These are phyloP conservation scores for Mus spicilegus DNA, from an alignment of 2,113 vertebrate genomes.

Conservation along the genomic window DNA sequence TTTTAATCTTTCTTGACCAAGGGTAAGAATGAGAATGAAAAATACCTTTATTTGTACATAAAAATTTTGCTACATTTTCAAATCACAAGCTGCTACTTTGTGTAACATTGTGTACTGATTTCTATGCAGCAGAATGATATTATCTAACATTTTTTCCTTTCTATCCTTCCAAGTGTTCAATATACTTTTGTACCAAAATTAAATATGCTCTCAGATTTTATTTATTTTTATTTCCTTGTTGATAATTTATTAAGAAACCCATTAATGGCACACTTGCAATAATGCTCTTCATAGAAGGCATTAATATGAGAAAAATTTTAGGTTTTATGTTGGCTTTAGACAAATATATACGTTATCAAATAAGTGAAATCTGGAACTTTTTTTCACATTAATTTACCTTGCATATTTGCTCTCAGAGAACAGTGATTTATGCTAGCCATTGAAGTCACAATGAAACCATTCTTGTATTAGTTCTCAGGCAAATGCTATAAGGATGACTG, in stretches of 20 bases:
- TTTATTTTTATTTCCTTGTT: background rate
- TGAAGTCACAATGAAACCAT: background rate
- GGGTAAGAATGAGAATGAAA: background rate
- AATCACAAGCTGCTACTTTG: constrained; percentile 21
- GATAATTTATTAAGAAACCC: constrained; percentile 24
- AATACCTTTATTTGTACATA: background rate
- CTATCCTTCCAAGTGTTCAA: background rate
- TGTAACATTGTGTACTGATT: background rate
- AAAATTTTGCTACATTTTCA: constrained; percentile 14
- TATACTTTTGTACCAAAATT: background rate
- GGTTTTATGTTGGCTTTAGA: background rate
- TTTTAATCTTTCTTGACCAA: background rate
- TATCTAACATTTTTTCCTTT: background rate
- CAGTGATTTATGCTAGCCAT: background rate
- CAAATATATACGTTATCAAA: background rate
- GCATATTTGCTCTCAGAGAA: background rate
- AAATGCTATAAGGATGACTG: background rate
- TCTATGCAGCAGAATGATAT: background rate
- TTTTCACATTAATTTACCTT: background rate
- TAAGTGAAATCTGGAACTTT: background rate
- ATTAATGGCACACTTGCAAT: background rate
- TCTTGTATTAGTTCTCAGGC: background rate
- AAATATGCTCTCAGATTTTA: constrained; percentile 3
- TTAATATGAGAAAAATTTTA: background rate
- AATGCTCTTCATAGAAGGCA: background rate